Conservation (phyloP, 2,113 vertebrate species). For the Eidolon helvum region DNA sequence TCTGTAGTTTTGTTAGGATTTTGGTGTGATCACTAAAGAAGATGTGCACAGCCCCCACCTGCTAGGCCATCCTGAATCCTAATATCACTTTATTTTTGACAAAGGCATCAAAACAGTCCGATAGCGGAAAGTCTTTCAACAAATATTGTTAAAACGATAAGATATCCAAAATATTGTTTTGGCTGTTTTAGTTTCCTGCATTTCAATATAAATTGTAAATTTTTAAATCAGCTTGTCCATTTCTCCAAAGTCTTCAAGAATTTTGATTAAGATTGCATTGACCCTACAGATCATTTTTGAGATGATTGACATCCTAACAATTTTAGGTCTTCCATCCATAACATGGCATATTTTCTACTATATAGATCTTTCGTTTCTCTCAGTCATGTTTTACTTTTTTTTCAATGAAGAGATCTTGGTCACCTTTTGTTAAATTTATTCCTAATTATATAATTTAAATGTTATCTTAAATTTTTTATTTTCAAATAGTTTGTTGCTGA, state of each 20-base stretch:
- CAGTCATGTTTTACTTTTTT: background rate
- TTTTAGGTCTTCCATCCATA: background rate
- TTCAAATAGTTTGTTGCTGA: no score
- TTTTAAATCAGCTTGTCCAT: background rate
- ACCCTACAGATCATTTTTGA: background rate
- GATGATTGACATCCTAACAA: background rate
- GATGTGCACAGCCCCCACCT: no score
- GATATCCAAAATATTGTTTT: background rate
- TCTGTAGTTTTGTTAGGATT: no score
- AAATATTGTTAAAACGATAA: background rate
- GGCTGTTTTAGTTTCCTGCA: background rate
- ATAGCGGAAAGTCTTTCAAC: background rate
- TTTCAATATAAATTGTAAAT: background rate
- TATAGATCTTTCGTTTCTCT: background rate
- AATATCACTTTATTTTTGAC: background rate
- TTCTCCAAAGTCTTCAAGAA: background rate
- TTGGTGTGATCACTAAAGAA: no score
- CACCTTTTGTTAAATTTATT: background rate
- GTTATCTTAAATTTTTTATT: no score
- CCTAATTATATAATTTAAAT: no score
- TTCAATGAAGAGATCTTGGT: background rate
- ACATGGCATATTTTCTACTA: background rate
- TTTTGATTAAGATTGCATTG: background rate
- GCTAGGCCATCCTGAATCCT: no score
- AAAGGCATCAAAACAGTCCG: background rate